Evolutionary conservation across 2,888 invertebrate genomes (phyloP).

Genomic region (Hemithea aestivaria): DNA sequence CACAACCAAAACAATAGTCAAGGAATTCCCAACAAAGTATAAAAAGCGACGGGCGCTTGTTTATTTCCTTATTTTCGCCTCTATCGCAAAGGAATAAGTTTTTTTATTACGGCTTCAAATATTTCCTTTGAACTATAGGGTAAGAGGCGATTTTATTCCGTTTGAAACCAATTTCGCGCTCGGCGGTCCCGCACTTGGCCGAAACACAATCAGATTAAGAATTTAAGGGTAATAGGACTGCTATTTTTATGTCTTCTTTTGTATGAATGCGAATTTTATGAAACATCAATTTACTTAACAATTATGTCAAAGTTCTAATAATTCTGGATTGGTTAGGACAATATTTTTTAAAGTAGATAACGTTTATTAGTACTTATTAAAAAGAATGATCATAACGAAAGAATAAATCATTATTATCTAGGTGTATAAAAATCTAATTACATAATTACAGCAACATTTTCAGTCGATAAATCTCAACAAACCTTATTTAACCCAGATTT

Average conservation of each 20-base stretch:
- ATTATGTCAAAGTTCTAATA: slow-evolving; percentile 5
- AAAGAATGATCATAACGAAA: too few species aligned
- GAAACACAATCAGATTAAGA: slow-evolving; percentile 28
- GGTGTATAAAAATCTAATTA: neutral
- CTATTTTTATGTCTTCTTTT: slow-evolving; percentile 17
- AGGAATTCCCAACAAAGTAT: slow-evolving; percentile 26
- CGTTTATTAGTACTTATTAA: too few species aligned
- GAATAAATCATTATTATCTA: too few species aligned
- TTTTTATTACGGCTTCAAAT: slow-evolving; percentile 25
- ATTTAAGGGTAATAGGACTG: slow-evolving; percentile 16
- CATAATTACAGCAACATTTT: slow-evolving; percentile 9
- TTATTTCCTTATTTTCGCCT: slow-evolving; percentile 28
- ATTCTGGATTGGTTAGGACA: too few species aligned
- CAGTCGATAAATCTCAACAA: slow-evolving; percentile 15
- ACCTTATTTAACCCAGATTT: slow-evolving; percentile 8
- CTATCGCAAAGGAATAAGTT: slow-evolving; percentile 28
- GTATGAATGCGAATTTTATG: slow-evolving; percentile 15
- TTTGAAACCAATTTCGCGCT: slow-evolving; percentile 29
- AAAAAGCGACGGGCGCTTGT: slow-evolving; percentile 18
- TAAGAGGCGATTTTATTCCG: slow-evolving; percentile 27
- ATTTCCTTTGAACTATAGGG: slow-evolving; percentile 29
- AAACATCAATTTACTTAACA: slow-evolving; percentile 15
- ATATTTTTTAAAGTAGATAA: too few species aligned
- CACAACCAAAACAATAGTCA: slow-evolving; percentile 28
- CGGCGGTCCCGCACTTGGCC: slow-evolving; percentile 21